Conservation (phyloP, 2,797 vertebrate genomes). For the Sebastes oblongus region DNA sequence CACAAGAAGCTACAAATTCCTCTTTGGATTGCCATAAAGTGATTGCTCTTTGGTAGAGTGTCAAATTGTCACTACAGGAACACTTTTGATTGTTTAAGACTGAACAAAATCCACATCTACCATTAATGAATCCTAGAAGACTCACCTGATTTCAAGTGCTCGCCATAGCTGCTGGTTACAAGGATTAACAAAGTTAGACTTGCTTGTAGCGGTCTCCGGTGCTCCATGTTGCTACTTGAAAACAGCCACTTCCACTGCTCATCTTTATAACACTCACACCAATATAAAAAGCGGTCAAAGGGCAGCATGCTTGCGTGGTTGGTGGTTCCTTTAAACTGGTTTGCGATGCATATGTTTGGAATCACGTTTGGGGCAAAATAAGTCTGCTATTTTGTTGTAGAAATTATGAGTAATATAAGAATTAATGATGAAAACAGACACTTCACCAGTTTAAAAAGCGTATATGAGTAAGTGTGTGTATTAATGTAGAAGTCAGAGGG, state of each 20-base stretch:
- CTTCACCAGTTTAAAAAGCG: background rate
- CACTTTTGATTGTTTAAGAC: background rate
- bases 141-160: conserved; percentile 46
- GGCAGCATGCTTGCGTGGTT: conserved; percentile 44
- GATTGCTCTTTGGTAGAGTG: background rate
- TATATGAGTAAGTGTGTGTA: background rate
- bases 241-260: conserved; percentile 33
- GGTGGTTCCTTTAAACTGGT: conserved; percentile 14
- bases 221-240: conserved; percentile 65
- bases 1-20: background rate
- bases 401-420: background rate
- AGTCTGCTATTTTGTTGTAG: background rate
- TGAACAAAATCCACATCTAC: background rate
- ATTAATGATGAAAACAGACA: background rate
- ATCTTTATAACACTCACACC: conserved; percentile 65
- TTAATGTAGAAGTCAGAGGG: background rate
- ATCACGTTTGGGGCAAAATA: background rate
- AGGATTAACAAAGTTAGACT: conserved; percentile 54
- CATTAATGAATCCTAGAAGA: background rate
- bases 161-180: conserved; percentile 36
- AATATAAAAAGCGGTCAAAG: conserved; percentile 79
- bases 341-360: background rate
- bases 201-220: background rate
- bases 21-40: background rate
- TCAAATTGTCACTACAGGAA: background rate